phyloP scores from a whole-genome alignment of 2,113 vertebrate genomes.

The Dasyurus viverrinus region DNA sequence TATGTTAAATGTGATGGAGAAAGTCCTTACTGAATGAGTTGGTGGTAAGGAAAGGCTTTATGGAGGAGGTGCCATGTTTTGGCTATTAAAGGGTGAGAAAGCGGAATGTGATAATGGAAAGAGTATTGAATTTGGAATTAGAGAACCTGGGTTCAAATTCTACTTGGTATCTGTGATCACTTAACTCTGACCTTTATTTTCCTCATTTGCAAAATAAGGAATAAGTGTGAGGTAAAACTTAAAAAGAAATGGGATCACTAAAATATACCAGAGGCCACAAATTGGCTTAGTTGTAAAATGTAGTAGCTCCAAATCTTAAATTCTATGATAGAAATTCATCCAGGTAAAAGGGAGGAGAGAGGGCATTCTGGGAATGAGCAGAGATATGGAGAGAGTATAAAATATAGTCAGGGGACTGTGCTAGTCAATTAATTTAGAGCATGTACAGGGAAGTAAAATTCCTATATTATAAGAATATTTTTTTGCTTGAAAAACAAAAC shows the following conservation, averaged over 20 bases:
- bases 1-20: neutral
- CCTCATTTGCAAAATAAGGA: neutral
- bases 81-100: neutral
- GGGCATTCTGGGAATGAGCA: neutral
- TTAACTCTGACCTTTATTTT: neutral
- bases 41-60: neutral
- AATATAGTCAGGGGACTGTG: neutral
- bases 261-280: neutral
- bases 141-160: neutral
- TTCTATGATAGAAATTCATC: neutral
- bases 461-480: constrained; percentile 20
- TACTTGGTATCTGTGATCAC: neutral
- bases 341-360: neutral
- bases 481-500: constrained; percentile 36
- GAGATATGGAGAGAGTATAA: neutral
- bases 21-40: neutral
- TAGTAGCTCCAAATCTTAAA: neutral
- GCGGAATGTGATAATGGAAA: neutral
- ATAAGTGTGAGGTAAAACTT: neutral
- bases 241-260: neutral
- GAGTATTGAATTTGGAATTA: neutral
- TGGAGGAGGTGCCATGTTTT: neutral
- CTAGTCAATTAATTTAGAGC: neutral
- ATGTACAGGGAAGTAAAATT: neutral
- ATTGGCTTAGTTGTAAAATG: neutral